Evolutionary conservation across 2,797 vertebrate species (phyloP).

Genomic region (Bradypus variegatus): DNA sequence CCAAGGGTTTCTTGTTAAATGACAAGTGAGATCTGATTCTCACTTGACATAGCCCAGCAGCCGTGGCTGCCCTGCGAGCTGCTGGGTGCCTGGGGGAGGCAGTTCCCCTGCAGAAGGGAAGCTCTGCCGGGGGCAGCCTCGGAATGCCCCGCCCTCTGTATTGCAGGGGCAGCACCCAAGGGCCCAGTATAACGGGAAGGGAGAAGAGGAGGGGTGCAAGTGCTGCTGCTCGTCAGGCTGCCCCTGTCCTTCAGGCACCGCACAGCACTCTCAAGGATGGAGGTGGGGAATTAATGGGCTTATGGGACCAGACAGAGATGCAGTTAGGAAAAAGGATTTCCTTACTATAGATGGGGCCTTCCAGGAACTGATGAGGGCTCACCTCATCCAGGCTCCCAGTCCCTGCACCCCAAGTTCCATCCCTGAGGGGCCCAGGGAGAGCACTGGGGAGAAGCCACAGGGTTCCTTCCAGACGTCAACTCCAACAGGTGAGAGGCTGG

Average conservation of each 20-base stretch:
- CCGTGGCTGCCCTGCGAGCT: constrained; percentile 7
- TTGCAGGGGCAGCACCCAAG: not conserved
- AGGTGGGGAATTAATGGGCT: not conserved
- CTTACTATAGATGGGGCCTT: not conserved
- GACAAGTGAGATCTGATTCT: constrained; percentile 45
- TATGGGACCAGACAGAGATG: not conserved
- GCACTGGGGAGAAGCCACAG: not conserved
- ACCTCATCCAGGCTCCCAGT: not conserved
- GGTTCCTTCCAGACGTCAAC: not conserved
- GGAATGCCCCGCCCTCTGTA: not conserved
- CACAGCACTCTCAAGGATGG: not conserved
- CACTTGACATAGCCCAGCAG: constrained; percentile 39
- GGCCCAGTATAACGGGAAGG: not conserved
- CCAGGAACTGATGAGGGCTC: not conserved
- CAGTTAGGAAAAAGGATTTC: not conserved
- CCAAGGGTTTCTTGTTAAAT: constrained; percentile 33
- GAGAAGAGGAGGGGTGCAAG: not conserved
- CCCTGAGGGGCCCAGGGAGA: not conserved
- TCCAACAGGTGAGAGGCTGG: constrained; percentile 50
- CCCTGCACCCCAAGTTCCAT: not conserved
- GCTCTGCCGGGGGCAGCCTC: not conserved
- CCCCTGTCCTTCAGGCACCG: not conserved
- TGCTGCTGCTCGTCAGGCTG: not conserved
- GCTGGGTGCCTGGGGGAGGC: not conserved
- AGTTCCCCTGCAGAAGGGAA: constrained; percentile 31